Evolutionary conservation across 2,888 invertebrate genomes (phyloP), one percentile per base, ranked within the genome.

Genomic region (Spodoptera picta): DNA sequence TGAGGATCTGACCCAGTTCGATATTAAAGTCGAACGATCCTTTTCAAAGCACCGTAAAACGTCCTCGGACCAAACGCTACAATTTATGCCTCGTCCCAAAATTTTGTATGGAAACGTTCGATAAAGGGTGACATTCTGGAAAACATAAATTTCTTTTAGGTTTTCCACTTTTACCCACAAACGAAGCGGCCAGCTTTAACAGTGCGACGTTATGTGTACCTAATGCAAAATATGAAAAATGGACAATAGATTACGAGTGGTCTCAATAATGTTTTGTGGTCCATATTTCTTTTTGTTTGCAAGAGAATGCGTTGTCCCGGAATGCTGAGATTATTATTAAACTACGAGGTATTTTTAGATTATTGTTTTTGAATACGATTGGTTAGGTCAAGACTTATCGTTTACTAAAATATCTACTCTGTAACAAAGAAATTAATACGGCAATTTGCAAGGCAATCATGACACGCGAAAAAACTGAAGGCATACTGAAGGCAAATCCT

Each of bases 71-170:
- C 77, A 72, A 36, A 70, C 81, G 82, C 84, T 78, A 84, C 78
- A 83, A 88, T 87, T 88, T 88, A 88, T 87, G 83, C 72, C 69
- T 73, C 65, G 72, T 80, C 83, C 84, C 84, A 65, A 82, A 84
- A 87, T 80, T 83, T 85, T 79, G 83, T 78, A 84, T 85, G 81
- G 78, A 71, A 77, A 73, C 77, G 80, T 77, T 80, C 81, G 85
- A 85, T 86, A 85, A 81, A 83, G 81, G 78, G 74, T 77, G 75
- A 82, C 82, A 80, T 79, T 75, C 81, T 78, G 75, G 72, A 80
- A 82, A 85, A 82, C 80, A 82, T 81, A 80, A 83, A 84, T 79
- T 80, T 69, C 69, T 73, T 70, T 82, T 81, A 81, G 80, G 65
- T 75, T 76, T 72, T 72, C 75, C 75, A 72, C 72, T 77, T 76